Evolutionary conservation across 2,113 vertebrate species (phyloP), one percentile per base, ranked within the genome.

Genomic region (Gavialis gangeticus): DNA sequence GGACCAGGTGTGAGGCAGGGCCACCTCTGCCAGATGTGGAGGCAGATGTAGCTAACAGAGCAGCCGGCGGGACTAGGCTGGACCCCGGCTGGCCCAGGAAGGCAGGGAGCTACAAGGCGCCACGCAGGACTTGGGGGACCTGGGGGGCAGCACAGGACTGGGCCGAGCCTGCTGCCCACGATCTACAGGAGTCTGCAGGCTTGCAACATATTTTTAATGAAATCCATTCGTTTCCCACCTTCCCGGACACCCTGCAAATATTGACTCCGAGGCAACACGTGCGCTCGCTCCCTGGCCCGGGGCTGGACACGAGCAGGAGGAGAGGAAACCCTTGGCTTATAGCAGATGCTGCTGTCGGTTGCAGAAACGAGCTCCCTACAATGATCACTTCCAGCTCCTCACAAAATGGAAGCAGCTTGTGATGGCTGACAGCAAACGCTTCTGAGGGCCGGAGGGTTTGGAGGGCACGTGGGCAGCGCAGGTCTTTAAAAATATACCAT

Each of bases 401-500:
- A 0, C 67, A 90, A 93, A 95, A 92, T 90, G 67, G 86, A 96
- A 87, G 92, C 63, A 92, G 37, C 63, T 60, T 77, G 27, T 55
- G 67, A 94, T 89, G 75, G 75, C 89, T 84, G 84, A 34, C 15
- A 84, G 85, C 94, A 16, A 10, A 79, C 93, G 84, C 95, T 87
- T 13, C 90, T 92, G 90, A 82, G 63, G 94, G 63, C 91, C 94
- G 94, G 91, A 69, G 93, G 88, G 84, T 34, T 34, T 34, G 60
- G 94, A 94, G 93, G 91, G 82, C 95, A 96, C 85, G 95, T 46
- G 87, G 88, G 78, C n/a, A 75, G 64, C 55, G 63, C 85, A 71
- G 90, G 77, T 54, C 90, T 88, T 63, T 92, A 94, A 95, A 95
- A 95, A 91, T 91, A 96, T 95, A 93, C 87, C 84, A 96, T 94